Percentiles rank a stretch among this genome's conserved stretches.
These are phyloP conservation scores for Smutsia gigantea DNA, from an alignment of 2,797 vertebrate genomes.

Conservation along the genomic window DNA sequence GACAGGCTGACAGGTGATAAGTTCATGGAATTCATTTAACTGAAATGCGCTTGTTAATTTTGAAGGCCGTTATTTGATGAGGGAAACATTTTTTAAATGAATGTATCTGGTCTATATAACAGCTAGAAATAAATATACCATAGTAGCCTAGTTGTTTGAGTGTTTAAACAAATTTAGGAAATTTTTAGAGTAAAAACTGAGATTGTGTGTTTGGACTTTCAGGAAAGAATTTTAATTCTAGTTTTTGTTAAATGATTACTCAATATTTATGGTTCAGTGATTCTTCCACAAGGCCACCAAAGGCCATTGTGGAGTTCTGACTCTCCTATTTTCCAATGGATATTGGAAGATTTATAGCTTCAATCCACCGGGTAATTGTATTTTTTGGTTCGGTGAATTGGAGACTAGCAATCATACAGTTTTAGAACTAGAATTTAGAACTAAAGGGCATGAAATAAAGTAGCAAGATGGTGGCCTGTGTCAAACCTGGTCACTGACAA, in stretches of 20 bases:
- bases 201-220: neutral
- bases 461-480: neutral
- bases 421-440: conserved; percentile 23
- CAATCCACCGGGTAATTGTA: neutral
- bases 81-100: neutral
- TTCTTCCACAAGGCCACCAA: neutral
- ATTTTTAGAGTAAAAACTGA: neutral
- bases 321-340: neutral
- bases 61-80: neutral
- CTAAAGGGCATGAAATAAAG: neutral
- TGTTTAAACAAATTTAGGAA: conserved; percentile 10
- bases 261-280: neutral
- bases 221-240: conserved; percentile 23
- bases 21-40: neutral
- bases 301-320: neutral
- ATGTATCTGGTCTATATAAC: neutral
- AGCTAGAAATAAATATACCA: neutral
- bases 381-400: neutral
- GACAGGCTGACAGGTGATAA: neutral
- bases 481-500: neutral
- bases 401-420: neutral
- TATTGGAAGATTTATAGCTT: neutral
- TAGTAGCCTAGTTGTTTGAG: neutral
- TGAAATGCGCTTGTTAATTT: neutral
- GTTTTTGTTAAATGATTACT: conserved; percentile 31